A percentile compares a stretch with the other conserved stretches of the same genome.
Evolutionary conservation across 2,888 invertebrate genomes (phyloP).

Genomic region (Nephrotoma appendiculata): DNA sequence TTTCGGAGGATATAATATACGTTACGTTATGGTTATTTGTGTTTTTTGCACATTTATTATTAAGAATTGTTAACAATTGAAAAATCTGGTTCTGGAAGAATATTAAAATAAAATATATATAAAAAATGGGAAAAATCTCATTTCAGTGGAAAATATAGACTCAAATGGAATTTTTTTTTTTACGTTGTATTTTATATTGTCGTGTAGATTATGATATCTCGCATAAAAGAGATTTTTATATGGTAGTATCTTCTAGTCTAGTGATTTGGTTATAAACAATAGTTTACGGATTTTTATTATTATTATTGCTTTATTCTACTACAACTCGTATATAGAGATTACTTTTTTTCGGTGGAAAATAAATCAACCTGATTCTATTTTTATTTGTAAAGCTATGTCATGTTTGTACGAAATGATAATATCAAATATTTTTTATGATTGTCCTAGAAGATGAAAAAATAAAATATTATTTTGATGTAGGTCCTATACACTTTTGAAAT

Average conservation of each 20-base stretch:
- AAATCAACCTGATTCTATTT: neutral
- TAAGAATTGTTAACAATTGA: neutral
- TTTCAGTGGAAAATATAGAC: neutral
- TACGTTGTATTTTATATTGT: neutral
- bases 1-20: neutral
- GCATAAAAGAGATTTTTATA: neutral
- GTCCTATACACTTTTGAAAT: neutral
- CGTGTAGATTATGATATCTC: neutral
- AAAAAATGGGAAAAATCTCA: neutral
- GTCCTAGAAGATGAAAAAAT: neutral
- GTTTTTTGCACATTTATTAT: neutral
- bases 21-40: neutral
- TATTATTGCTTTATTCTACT: neutral
- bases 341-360: neutral
- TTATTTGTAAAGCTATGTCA: neutral
- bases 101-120: neutral
- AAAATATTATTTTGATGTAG: neutral
- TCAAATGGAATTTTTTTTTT: neutral
- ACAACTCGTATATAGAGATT: no score
- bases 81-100: neutral
- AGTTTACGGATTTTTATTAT: neutral
- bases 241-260: neutral
- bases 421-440: neutral
- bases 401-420: neutral
- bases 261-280: neutral